Evolutionary conservation across 2,888 invertebrate species (phyloP).

Genomic region (Unio delphinus): DNA sequence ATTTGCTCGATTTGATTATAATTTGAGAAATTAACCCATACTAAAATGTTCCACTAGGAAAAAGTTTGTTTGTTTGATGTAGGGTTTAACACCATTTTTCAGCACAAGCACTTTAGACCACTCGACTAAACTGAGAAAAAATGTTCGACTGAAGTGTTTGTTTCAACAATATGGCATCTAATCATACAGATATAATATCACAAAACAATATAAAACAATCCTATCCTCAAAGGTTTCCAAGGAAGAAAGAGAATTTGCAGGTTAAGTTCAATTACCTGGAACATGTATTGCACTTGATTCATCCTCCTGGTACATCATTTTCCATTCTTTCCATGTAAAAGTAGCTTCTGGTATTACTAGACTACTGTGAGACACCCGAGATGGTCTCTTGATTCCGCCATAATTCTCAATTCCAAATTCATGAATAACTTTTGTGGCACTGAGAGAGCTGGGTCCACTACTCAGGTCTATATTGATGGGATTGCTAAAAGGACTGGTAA

Average conservation of each 20-base stretch:
- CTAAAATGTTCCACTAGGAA: too few species aligned
- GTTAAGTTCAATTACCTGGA: constrained; percentile 76
- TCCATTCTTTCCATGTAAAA: constrained; percentile 90
- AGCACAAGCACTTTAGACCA: too few species aligned
- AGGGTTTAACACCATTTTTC: too few species aligned
- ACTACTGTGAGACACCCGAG: constrained; percentile 29
- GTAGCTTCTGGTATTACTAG: constrained; percentile 26
- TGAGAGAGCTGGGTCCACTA: constrained; percentile 7
- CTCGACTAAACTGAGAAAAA: too few species aligned
- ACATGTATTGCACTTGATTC: constrained; percentile 80
- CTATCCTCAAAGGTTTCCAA: neutral
- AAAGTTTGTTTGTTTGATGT: too few species aligned
- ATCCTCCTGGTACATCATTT: constrained; percentile 81
- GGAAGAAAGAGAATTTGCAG: neutral
- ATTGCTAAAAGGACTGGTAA: constrained; percentile 10
- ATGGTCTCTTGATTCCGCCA: constrained; percentile 32
- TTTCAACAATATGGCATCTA: too few species aligned
- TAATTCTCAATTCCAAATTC: constrained; percentile 50
- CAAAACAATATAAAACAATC: too few species aligned
- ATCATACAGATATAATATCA: too few species aligned
- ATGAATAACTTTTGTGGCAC: constrained; percentile 32
- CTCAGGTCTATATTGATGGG: neutral
- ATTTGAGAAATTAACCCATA: too few species aligned
- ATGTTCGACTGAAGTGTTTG: too few species aligned
- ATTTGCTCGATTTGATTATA: too few species aligned